phyloP scores from a whole-genome alignment of 1,140 invertebrate species.

The fruit fly (Drosophila melanogaster) region Release_6_plus_ISO1_MT NC_004354.4:965001-965500 shows the following conservation, averaged over 20 bases:
- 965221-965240: slow-evolving; percentile 39
- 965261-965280: slow-evolving; percentile 45
- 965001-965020: too few relatives aligned
- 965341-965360: slow-evolving; percentile 11
- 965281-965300: slow-evolving; percentile 32
- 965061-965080: too few relatives aligned
- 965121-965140: not conserved
- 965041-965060: too few relatives aligned
- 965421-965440: not conserved
- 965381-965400: not conserved
- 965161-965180: slow-evolving; percentile 8
- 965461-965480: slow-evolving; percentile 70
- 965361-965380: not conserved
- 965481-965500: slow-evolving; percentile 72
- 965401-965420: not conserved
- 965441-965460: slow-evolving; percentile 45
- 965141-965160: not conserved
- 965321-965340: slow-evolving; percentile 12
- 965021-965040: too few relatives aligned
- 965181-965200: slow-evolving; percentile 20
- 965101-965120: not conserved
- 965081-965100: too few relatives aligned
- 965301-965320: slow-evolving; percentile 20
- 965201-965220: slow-evolving; percentile 45
- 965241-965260: slow-evolving; percentile 35